Evolutionary conservation across 2,888 invertebrate species (phyloP).

Genomic region (Papilio demoleus): DNA sequence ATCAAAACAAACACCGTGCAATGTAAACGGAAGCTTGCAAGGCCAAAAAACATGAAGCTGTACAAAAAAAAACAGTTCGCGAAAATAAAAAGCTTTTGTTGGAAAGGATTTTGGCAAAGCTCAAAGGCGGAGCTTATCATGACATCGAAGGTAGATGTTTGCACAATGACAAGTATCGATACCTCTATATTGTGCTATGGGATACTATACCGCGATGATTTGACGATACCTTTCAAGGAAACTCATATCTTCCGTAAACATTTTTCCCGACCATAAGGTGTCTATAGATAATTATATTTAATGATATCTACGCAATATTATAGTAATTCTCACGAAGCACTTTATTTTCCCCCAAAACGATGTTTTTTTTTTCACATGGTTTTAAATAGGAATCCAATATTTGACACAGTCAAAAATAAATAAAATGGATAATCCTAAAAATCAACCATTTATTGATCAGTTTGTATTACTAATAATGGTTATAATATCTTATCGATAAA

Average conservation of each 20-base stretch:
- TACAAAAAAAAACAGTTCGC: slow-evolving; percentile 63
- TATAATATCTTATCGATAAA: slow-evolving; percentile 1
- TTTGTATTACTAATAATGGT: too few species aligned
- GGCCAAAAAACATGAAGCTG: slow-evolving; percentile 48
- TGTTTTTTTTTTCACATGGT: too few species aligned
- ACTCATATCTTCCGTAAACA: neutral
- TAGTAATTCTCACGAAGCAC: too few species aligned
- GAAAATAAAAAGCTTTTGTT: slow-evolving; percentile 62
- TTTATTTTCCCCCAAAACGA: too few species aligned
- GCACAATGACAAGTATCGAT: slow-evolving; percentile 39
- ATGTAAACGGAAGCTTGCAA: slow-evolving; percentile 44
- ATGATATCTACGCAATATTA: too few species aligned
- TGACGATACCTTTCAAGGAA: slow-evolving; percentile 12
- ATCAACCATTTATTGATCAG: too few species aligned
- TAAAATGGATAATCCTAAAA: too few species aligned
- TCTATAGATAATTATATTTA: neutral
- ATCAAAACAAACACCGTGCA: slow-evolving; percentile 34
- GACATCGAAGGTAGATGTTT: slow-evolving; percentile 61
- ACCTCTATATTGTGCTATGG: slow-evolving; percentile 29
- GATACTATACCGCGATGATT: slow-evolving; percentile 31
- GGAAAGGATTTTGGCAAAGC: slow-evolving; percentile 69
- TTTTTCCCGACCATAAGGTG: neutral
- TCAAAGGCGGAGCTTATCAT: slow-evolving; percentile 63
- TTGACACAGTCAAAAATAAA: too few species aligned
- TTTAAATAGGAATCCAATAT: too few species aligned